Percentiles rank a stretch among this genome's conserved stretches.
phyloP scores from a whole-genome alignment of 1,140 invertebrate species.

The Zaprionus lachaisei region DNA sequence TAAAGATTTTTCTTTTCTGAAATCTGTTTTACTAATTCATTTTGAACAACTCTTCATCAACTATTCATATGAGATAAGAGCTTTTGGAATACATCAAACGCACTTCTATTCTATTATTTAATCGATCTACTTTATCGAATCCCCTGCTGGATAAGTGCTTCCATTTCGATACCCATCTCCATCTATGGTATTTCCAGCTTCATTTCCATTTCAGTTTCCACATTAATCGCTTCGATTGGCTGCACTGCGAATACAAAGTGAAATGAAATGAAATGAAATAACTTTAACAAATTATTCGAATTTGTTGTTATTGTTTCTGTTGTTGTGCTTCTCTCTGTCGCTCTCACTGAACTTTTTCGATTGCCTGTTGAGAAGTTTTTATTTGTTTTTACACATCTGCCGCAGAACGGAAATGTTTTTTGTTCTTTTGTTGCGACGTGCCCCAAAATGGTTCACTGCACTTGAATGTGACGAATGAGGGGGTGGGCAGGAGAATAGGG shows the following conservation, averaged over 20 bases:
- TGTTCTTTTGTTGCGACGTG: conserved; percentile 57
- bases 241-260: conserved; percentile 23
- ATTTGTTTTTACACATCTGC: conserved; percentile 63
- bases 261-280: conserved; percentile 50
- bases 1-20: too few species aligned
- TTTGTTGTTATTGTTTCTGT: conserved; percentile 15
- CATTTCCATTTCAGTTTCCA: conserved; percentile 21
- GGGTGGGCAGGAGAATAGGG: not conserved
- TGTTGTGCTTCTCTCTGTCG: not conserved
- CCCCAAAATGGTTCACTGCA: conserved; percentile 80
- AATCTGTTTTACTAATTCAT: not conserved
- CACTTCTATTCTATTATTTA: not conserved
- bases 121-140: not conserved
- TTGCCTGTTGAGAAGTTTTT: conserved; percentile 31
- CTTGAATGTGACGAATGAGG: conserved; percentile 58
- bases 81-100: not conserved
- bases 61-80: not conserved
- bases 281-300: conserved; percentile 37
- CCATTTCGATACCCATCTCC: conserved; percentile 7
- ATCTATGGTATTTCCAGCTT: conserved; percentile 19
- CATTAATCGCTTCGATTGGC: conserved; percentile 42
- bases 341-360: conserved; percentile 20
- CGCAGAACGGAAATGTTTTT: conserved; percentile 75
- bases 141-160: conserved; percentile 2
- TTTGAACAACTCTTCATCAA: not conserved